Percentiles rank a stretch among this genome's conserved stretches.
These are phyloP conservation scores for Sceloporus tristichus DNA, from an alignment of 2,113 vertebrate species.

Conservation along the genomic window DNA sequence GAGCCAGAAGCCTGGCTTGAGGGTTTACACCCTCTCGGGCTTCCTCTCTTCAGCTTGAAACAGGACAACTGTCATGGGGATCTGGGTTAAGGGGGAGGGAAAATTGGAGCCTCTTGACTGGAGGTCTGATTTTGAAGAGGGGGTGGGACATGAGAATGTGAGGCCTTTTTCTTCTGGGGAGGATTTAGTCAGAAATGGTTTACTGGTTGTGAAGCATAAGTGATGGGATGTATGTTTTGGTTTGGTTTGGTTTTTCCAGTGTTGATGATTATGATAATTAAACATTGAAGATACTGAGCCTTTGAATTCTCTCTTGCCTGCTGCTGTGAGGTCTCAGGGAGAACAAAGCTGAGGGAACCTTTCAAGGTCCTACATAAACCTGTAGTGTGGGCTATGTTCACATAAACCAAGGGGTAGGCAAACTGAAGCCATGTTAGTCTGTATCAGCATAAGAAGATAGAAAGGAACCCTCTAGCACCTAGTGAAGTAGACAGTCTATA, in stretches of 20 bases:
- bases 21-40: conserved; percentile 11
- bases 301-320: not conserved
- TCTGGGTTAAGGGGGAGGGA: too few species aligned
- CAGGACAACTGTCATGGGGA: not conserved
- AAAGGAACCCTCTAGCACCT: too few species aligned
- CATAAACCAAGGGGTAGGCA: not conserved
- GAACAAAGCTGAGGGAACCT: not conserved
- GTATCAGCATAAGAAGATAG: too few species aligned
- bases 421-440: too few species aligned
- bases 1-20: conserved; percentile 60
- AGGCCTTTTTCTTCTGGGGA: not conserved
- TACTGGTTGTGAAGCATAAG: not conserved
- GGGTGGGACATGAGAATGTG: not conserved
- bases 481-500: too few species aligned
- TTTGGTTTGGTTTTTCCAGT: not conserved
- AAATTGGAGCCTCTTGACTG: not conserved
- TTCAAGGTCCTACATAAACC: too few species aligned
- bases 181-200: not conserved
- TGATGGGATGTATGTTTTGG: not conserved
- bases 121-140: too few species aligned
- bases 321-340: not conserved
- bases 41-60: conserved; percentile 23
- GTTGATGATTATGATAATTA: conserved; percentile 37
- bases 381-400: not conserved
- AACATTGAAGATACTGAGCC: not conserved